These are phyloP conservation scores for Cydia pomonella DNA, from an alignment of 1,140 invertebrate genomes.

Conservation along the genomic window DNA sequence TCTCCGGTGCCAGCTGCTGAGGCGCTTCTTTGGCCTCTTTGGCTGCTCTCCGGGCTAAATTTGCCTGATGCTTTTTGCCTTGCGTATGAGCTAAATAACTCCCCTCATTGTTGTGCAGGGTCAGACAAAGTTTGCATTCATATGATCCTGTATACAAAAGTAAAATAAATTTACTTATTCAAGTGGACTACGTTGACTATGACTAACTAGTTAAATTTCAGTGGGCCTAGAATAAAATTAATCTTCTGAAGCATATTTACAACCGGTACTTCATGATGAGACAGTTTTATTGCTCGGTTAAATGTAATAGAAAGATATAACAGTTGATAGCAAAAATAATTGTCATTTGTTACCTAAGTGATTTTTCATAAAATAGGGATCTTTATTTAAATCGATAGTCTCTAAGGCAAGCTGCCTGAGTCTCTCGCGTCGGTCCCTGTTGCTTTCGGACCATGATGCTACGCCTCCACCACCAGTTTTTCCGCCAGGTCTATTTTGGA, in stretches of 20 bases:
- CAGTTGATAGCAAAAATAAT: not conserved
- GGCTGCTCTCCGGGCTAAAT: slow-evolving; percentile 97
- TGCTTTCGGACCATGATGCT: slow-evolving; percentile 99
- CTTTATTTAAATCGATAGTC: slow-evolving; percentile 99
- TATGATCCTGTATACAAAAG: slow-evolving; percentile 88
- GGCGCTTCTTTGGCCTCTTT: slow-evolving; percentile 99
- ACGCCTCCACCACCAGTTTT: slow-evolving; percentile 99
- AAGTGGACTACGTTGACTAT: no score
- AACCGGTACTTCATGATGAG: no score
- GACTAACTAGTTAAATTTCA: not conserved
- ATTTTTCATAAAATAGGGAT: slow-evolving; percentile 99
- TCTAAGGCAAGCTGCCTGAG: slow-evolving; percentile 97
- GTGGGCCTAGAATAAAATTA: no score
- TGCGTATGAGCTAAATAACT: slow-evolving; percentile 99
- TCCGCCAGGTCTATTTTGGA: slow-evolving; percentile 98
- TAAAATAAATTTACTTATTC: not conserved
- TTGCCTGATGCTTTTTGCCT: slow-evolving; percentile 99
- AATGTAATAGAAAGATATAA: no score
- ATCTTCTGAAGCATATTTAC: no score
- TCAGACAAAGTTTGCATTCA: slow-evolving; percentile 99
- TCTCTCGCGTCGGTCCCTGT: slow-evolving; percentile 97
- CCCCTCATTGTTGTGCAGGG: slow-evolving; percentile 99
- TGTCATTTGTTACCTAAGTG: slow-evolving; percentile 86
- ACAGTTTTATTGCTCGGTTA: no score
- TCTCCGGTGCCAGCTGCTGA: slow-evolving; percentile 93